Percentiles rank a stretch among this genome's conserved stretches.
These are phyloP conservation scores for Miichthys miiuy DNA, from an alignment of 2,797 vertebrate genomes.

Conservation along the genomic window DNA sequence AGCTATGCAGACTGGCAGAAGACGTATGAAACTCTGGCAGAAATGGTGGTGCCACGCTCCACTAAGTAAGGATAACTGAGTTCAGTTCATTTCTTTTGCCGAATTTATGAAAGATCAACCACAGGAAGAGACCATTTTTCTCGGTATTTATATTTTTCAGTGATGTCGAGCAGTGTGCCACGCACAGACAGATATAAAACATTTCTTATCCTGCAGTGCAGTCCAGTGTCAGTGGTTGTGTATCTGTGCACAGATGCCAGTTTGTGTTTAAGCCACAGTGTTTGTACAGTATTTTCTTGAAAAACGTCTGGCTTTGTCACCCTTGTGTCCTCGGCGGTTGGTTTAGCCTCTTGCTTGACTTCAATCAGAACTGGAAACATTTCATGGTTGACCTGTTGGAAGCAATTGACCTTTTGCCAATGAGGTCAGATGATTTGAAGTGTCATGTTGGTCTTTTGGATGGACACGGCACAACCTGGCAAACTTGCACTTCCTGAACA, in stretches of 20 bases:
- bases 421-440: slow-evolving; percentile 27
- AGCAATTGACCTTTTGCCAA: slow-evolving; percentile 48
- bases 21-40: slow-evolving; percentile 95
- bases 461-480: slow-evolving; percentile 28
- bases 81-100: neutral
- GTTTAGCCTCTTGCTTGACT: slow-evolving; percentile 10
- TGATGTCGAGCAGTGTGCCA: neutral
- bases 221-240: neutral
- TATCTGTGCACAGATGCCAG: neutral
- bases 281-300: neutral
- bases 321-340: neutral
- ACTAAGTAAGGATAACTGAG: slow-evolving; percentile 90
- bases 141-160: neutral
- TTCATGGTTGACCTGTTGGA: slow-evolving; percentile 35
- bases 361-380: slow-evolving; percentile 10
- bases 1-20: slow-evolving; percentile 96
- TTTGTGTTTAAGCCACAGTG: neutral
- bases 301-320: neutral
- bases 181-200: neutral
- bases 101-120: neutral
- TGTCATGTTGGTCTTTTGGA: slow-evolving; percentile 17
- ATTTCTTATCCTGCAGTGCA: neutral
- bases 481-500: slow-evolving; percentile 30
- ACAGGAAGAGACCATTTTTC: neutral
- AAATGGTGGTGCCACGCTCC: slow-evolving; percentile 98